Base-by-base conservation (phyloP, 23 tunicate genomes). In the Ciona savignyi region DNA sequence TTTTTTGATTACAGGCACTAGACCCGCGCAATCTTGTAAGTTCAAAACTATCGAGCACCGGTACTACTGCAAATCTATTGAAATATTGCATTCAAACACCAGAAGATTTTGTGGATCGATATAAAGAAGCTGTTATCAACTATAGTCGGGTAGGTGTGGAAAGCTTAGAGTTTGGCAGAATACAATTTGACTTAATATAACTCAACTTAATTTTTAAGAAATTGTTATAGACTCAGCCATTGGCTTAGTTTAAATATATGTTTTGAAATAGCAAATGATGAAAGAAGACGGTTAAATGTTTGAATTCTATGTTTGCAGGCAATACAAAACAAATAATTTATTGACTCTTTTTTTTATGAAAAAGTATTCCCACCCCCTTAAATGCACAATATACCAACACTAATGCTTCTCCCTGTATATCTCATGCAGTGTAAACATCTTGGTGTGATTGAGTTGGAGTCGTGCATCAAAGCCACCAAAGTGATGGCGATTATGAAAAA, bases 401-500 rank as follows among this genome's bases (percentile, higher is more conserved):
- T n/a, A n/a, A n/a, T n/a, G n/a, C 4, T 70, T 26, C 2, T 22
- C 25, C 3, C 56, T 19, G 61, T 15, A 20, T 32, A 15, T 34
- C 3, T 32, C 15, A 25, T 48, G 1, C 77, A 89, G 81, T 65
- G 30, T 51, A 76, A 80, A 29, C 60, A 78, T 60, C 63, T 91
- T 75, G 96, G 83, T 0, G 82, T 89, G 3, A 74, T 95, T 25
- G 99, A 95, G 73, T 51, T 95, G 42, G 99, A 95, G 63, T 92
- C 99, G 20, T 95, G 99, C 75, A 84, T 95, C 62, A 95, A 95
- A 77, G 99, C 99, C 2, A 88, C 99, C 32, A 95, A 84, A 73
- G 84, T 86, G 19, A 71, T 95, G 79, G 75, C 96, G 1, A 67
- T 69, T 3, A 33, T 94, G 34, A 77, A 81, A 23, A 91, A 79